phyloP scores from a whole-genome alignment of 2,888 invertebrate genomes.

The Eupelmus urozonus region DNA sequence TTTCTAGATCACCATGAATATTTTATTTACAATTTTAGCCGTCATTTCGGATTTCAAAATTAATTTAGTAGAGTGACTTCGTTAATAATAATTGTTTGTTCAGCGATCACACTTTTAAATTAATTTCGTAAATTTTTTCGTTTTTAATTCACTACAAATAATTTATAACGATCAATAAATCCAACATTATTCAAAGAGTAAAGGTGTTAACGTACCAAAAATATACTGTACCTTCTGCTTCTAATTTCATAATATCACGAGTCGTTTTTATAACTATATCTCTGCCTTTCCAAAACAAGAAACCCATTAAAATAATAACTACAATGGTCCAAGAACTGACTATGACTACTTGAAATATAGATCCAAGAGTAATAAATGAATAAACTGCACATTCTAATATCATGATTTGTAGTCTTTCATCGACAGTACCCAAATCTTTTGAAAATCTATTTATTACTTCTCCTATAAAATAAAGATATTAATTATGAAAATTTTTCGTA shows the following conservation, averaged over 20 bases:
- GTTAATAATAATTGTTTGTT: too few species aligned
- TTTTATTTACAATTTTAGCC: too few species aligned
- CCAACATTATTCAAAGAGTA: too few species aligned
- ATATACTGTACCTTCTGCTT: conserved; percentile 79
- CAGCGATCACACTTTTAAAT: too few species aligned
- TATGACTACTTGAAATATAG: conserved; percentile 84
- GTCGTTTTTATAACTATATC: conserved; percentile 85
- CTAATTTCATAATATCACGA: conserved; percentile 84
- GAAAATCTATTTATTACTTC: conserved; percentile 87
- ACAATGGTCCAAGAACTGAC: conserved; percentile 84
- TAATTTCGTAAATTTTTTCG: too few species aligned
- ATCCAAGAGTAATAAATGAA: conserved; percentile 85
- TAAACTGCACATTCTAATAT: conserved; percentile 83
- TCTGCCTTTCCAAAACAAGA: conserved; percentile 83
- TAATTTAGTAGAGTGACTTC: too few species aligned
- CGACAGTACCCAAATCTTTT: conserved; percentile 89
- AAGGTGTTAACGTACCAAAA: conserved; percentile 60
- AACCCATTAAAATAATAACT: conserved; percentile 81
- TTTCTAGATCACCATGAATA: too few species aligned
- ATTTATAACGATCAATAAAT: too few species aligned
- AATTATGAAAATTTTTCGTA: too few species aligned
- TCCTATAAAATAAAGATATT: conserved; percentile 26
- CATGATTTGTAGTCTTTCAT: conserved; percentile 84
- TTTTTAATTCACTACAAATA: too few species aligned
- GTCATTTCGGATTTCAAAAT: too few species aligned